A percentile compares a stretch with the other conserved stretches of the same genome.
These are phyloP conservation scores for Amaurobius ferox DNA, from an alignment of 2,888 invertebrate species.

Conservation along the genomic window DNA sequence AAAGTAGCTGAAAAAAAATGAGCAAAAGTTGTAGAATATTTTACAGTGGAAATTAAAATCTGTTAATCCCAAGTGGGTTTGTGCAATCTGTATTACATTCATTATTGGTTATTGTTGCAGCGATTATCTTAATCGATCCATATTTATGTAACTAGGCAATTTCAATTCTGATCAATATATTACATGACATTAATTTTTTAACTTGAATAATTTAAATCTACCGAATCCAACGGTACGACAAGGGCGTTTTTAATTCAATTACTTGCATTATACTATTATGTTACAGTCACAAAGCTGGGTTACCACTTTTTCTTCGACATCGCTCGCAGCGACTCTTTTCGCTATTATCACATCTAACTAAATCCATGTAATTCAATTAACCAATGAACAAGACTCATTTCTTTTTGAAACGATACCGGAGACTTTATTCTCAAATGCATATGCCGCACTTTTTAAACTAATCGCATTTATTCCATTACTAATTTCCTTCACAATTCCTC, in stretches of 20 bases:
- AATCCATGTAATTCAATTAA: conserved; percentile 5
- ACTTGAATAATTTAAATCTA: no score
- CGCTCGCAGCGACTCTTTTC: neutral
- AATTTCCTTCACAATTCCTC: conserved; percentile 1
- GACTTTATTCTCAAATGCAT: conserved; percentile 16
- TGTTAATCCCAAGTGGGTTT: no score
- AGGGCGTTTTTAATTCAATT: conserved; percentile 5
- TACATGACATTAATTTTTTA: no score
- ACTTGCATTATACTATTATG: neutral
- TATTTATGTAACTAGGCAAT: no score
- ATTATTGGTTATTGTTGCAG: no score
- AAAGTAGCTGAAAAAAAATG: no score
- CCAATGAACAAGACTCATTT: neutral
- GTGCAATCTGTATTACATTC: no score
- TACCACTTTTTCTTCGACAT: neutral
- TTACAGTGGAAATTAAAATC: no score
- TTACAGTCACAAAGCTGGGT: neutral
- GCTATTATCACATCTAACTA: conserved; percentile 4
- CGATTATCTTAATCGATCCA: no score
- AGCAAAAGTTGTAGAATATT: no score
- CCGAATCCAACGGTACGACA: no score
- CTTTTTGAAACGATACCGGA: conserved; percentile 10
- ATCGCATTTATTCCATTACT: neutral
- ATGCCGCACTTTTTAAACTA: conserved; percentile 5
- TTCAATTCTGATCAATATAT: no score